phyloP scores from a whole-genome alignment of 2,888 invertebrate species.

The Sarcophaga rosellei region DNA sequence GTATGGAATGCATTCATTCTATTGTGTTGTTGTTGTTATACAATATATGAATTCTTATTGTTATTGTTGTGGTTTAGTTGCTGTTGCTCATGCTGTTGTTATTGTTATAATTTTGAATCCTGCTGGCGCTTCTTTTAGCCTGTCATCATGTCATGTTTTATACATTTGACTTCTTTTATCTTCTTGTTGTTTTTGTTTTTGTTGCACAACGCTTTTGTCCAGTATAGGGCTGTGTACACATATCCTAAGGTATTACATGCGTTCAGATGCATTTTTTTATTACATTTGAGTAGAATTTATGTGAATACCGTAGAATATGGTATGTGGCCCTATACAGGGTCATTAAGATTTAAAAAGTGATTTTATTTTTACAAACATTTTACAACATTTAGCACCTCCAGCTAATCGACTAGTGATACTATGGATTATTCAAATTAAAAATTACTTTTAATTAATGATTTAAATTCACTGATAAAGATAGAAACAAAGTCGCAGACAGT shows the following conservation, averaged over 20 bases:
- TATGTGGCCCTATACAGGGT: too few relatives aligned
- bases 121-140: slow-evolving; percentile 73
- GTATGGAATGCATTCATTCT: slow-evolving; percentile 36
- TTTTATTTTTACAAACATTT: too few relatives aligned
- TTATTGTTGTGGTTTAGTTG: neutral
- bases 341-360: too few relatives aligned
- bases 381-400: too few relatives aligned
- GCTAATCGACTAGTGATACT: too few relatives aligned
- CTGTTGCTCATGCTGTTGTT: slow-evolving; percentile 39
- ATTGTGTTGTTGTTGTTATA: slow-evolving; percentile 25
- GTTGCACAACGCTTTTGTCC: slow-evolving; percentile 15
- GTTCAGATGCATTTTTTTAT: neutral
- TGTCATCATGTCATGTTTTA: slow-evolving; percentile 79
- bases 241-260: too few relatives aligned
- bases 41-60: neutral
- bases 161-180: slow-evolving; percentile 74
- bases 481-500: too few relatives aligned
- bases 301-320: too few relatives aligned
- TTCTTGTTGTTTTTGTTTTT: slow-evolving; percentile 28
- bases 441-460: too few relatives aligned
- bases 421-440: too few relatives aligned
- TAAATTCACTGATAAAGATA: too few relatives aligned
- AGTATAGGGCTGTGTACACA: neutral
- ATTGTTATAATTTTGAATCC: slow-evolving; percentile 65
- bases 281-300: too few relatives aligned